Evolutionary conservation across 2,113 vertebrate genomes (phyloP), one percentile per base, ranked within the genome.

Genomic region (Phaethornis superciliosus): DNA sequence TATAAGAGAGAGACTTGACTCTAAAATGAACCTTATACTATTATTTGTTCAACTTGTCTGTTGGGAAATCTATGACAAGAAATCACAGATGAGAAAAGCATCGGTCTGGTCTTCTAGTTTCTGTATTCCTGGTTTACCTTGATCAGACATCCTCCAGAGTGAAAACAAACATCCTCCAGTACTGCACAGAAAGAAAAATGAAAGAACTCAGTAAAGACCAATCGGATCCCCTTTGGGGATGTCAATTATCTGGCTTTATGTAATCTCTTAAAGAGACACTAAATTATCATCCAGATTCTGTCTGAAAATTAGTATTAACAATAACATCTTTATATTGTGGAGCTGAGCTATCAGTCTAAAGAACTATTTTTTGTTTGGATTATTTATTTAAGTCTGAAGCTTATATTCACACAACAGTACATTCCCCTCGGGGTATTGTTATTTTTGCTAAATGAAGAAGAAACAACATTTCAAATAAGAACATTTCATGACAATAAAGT

Each of bases 391-490:
- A 95, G 56, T 83, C 72, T 95, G 82, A 88, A 81, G 40, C 12
- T 86, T 93, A 54, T 78, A 91, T 75, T 91, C 90, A 90, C 81
- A 60, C 52, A 81, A 78, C 14, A 58, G 49, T 76, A 37, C 72
- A 18, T 93, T 75, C 77, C 91, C 89, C 93, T 88, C 95, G 90
- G 93, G 94, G 69, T 90, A 90, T 96, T 93, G 93, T 97, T 96
- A 93, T 95, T 97, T 95, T 95, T 95, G 90, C 93, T 76, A 97
- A 97, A 93, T 95, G 93, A 97, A 94, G 93, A 96, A 96, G 95
- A 95, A 96, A 95, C 91, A 96, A 81, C 90, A 88, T 91, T 95
- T 97, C 69, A 32, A 7, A 93, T 87, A 91, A 88, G 91, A 95
- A 88, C 82, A 71, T 88, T 97, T 93, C 90, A 72, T 95, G 80